A percentile compares a stretch with the other conserved stretches of the same genome.
phyloP scores from a whole-genome alignment of 2,888 invertebrate species.

The Aspidiotus rigidus region DNA sequence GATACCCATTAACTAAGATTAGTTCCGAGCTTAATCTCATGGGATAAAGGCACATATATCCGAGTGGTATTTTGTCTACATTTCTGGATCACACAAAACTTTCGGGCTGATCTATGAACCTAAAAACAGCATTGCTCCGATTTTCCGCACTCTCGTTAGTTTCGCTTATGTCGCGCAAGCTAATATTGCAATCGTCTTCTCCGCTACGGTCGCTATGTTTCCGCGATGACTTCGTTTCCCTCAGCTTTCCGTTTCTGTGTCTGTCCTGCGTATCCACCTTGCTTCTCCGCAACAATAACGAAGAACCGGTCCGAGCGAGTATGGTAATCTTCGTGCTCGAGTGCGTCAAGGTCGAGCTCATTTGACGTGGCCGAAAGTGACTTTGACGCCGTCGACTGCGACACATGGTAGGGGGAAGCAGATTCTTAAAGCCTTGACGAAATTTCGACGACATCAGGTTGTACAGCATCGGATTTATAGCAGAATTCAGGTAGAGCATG shows the following conservation, averaged over 20 bases:
- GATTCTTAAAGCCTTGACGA: constrained; percentile 63
- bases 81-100: constrained; percentile 40
- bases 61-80: too few species aligned
- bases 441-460: constrained; percentile 88
- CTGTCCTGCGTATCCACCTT: constrained; percentile 3
- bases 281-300: constrained; percentile 6
- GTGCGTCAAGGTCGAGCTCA: constrained; percentile 38
- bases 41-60: too few species aligned
- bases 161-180: neutral
- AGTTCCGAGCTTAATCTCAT: too few species aligned
- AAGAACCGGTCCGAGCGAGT: constrained; percentile 20
- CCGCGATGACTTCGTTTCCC: neutral
- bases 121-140: neutral
- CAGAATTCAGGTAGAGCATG: constrained; percentile 81
- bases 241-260: constrained; percentile 5
- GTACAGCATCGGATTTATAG: constrained; percentile 83
- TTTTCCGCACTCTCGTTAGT: neutral
- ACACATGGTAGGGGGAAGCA: constrained; percentile 49
- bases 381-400: constrained; percentile 7
- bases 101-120: constrained; percentile 40
- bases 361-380: constrained; percentile 5
- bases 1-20: too few species aligned
- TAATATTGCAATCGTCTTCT: neutral
- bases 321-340: constrained; percentile 41
- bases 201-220: neutral